phyloP scores from a whole-genome alignment of 2,888 invertebrate genomes.

The Nasonovia ribisnigri region DNA sequence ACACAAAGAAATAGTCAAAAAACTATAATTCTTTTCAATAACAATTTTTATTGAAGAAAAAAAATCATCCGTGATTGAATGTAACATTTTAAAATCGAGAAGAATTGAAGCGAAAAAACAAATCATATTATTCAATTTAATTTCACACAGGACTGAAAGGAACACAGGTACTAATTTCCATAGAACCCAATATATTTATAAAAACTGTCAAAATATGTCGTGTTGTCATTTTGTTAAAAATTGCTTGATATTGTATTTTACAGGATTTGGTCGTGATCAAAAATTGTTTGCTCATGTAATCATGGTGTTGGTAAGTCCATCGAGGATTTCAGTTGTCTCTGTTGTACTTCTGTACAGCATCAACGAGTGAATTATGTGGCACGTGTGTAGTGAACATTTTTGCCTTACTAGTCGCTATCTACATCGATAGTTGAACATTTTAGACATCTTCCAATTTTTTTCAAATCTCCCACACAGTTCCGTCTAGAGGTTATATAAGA shows the following conservation, averaged over 20 bases:
- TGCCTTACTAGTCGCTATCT: not conserved
- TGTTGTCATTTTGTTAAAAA: not conserved
- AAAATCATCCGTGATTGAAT: not conserved
- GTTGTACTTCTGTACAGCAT: not conserved
- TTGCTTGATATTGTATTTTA: not conserved
- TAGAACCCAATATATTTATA: not conserved
- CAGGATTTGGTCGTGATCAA: not conserved
- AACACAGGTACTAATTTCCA: not conserved
- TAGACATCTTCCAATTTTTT: not conserved
- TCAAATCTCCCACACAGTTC: too few species aligned
- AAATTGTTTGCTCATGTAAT: constrained; percentile 1
- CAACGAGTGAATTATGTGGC: constrained; percentile 13
- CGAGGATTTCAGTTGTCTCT: constrained; percentile 24
- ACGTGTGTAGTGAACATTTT: not conserved
- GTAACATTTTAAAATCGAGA: not conserved
- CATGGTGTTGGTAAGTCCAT: constrained; percentile 1
- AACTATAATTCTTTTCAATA: not conserved
- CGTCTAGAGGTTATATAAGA: not conserved
- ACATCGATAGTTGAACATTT: not conserved
- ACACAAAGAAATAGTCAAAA: not conserved
- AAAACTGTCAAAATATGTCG: not conserved
- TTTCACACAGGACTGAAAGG: not conserved
- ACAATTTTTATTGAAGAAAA: not conserved
- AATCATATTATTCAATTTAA: not conserved
- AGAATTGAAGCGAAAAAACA: not conserved